Base-by-base conservation (phyloP, 1,140 invertebrate genomes). In the Xylocopa sonorina region DNA sequence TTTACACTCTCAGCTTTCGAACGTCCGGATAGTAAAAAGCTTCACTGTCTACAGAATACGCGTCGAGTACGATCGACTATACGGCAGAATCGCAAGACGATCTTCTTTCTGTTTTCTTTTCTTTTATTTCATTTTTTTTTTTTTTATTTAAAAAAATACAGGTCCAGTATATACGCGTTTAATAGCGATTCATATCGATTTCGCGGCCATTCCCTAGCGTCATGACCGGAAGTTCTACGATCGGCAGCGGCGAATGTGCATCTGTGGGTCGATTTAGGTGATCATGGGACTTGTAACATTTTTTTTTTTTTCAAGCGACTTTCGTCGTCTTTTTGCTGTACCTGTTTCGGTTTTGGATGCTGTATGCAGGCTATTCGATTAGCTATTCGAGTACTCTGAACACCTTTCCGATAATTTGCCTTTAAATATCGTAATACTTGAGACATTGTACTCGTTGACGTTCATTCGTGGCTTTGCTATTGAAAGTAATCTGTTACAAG, bases 101-200 rank as follows among this genome's bases (percentile, higher is more conserved):
- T 66, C 29, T 43, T 34, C 50, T 71, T 43, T 43, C 38, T 21
- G n/a, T 14, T 18, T n/a, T n/a, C n/a, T n/a, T n/a, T n/a, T n/a
- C n/a, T n/a, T n/a, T n/a, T n/a, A n/a, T n/a, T n/a, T n/a, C n/a
- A n/a, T n/a, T n/a, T n/a, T n/a, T n/a, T n/a, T n/a, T n/a, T n/a
- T n/a, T 68, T 76, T 76, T 69, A 60, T 51, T 69, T 51, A 78
- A 78, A 71, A 77, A 78, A 78, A 78, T 78, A 78, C 75, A 62
- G 67, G 27, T 78, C 46, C 46, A 78, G 46, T 50, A n/a, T n/a
- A n/a, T n/a, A 69, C 24, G 64, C 53, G 46, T 32, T 50, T n/a
- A n/a, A 60, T 46, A 57, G n/a, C 43, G 46, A 77, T 69, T 69
- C 14, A n/a, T 77, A 21, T 48, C 27, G 29, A 24, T 69, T 48